Base-by-base conservation (phyloP, 2,888 invertebrate genomes). In the Phaedon cochleariae region DNA sequence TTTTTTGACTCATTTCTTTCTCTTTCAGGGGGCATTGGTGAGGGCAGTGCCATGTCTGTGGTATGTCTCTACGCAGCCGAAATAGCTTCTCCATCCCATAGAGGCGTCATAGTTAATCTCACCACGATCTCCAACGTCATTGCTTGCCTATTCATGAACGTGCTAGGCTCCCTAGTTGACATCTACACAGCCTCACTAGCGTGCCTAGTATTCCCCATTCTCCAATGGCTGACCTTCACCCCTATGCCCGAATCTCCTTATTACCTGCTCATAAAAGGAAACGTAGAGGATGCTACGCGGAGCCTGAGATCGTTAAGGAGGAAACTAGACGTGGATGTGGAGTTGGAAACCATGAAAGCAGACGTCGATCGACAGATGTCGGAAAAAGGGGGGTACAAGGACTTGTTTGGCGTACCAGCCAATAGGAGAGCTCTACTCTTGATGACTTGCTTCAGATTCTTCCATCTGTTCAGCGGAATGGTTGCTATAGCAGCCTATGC, bases 211-310 rank as follows among this genome's bases (percentile, higher is more conserved):
- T 83, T 89, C 61, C 87, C 90, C 9, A 80, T 89, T 46, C 72
- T 87, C 37, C 87, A 89, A 74, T 80, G 89, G 29, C 57, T 87
- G 17, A 81, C 85, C 18, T 87, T 90, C 79, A 17, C 80, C 49
- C 87, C 87, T 76, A 83, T 90, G 76, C 91, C 91, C 12, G 91
- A 92, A 83, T 72, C 76, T 5, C 80, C 80, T 0, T 80, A 80
- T 52, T 79, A 67, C 57, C 72, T 69, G n/a, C 58, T 79, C 9
- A 76, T 72, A 69, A 75, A 76, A 57, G 71, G 68, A 3, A 65
- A 72, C 34, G 12, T 65, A 4, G 72, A 74, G 5, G 72, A 76
- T 49, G 80, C 80, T 5, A 70, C 68, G 60, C 54, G 54, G 6
- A 70, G 75, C 0, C 65, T 81, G 54, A 73, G 70, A 49, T 70